These are phyloP conservation scores for Tachuris rubrigastra DNA, from an alignment of 2,113 vertebrate genomes.

Conservation along the genomic window DNA sequence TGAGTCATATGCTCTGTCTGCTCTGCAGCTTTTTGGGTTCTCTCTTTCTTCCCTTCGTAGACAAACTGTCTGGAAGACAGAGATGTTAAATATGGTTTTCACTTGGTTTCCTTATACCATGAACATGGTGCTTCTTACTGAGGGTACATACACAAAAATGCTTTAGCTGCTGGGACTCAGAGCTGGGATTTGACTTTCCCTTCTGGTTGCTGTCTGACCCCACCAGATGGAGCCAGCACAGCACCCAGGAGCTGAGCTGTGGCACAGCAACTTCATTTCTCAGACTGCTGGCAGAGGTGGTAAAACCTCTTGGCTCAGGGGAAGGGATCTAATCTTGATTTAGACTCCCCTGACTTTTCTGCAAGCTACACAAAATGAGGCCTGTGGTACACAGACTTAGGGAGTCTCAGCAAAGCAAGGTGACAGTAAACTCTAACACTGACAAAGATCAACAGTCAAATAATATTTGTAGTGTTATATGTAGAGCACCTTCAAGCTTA, in stretches of 20 bases:
- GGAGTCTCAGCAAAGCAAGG: not conserved
- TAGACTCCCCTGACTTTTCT: not conserved
- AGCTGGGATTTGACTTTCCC: not conserved
- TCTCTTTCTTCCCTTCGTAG: not conserved
- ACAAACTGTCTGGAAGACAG: not conserved
- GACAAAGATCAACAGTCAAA: not conserved
- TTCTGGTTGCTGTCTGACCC: not conserved
- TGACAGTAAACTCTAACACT: not conserved
- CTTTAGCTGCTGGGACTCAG: not conserved
- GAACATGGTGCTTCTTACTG: not conserved
- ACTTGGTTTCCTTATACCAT: not conserved
- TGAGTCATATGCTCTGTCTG: not conserved
- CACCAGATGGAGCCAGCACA: slow-evolving; percentile 37
- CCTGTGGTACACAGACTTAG: not conserved
- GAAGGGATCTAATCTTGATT: not conserved
- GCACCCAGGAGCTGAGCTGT: not conserved
- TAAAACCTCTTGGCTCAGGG: not conserved
- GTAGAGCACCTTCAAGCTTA: not conserved
- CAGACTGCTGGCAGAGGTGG: not conserved
- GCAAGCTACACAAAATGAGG: not conserved
- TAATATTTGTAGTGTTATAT: not conserved
- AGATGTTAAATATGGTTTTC: not conserved
- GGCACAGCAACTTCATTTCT: not conserved
- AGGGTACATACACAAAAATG: not conserved
- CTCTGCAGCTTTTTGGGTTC: not conserved